A percentile compares a stretch with the other conserved stretches of the same genome.
phyloP scores from a whole-genome alignment of 2,113 vertebrate species.

The Petaurus breviceps region DNA sequence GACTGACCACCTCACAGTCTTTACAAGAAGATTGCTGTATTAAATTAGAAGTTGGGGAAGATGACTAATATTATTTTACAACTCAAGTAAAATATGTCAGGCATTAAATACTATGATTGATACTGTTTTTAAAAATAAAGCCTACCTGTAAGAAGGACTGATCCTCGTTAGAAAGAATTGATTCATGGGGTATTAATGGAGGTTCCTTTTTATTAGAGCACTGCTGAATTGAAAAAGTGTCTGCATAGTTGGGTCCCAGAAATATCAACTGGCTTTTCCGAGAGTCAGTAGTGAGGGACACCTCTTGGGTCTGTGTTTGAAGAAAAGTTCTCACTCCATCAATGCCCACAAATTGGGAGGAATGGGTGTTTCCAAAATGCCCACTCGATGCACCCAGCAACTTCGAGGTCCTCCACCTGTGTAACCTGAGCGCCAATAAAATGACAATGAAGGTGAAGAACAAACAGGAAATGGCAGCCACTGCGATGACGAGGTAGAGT shows the following conservation, averaged over 20 bases:
- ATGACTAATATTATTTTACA: neutral
- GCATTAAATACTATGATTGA: neutral
- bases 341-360: conserved; percentile 74
- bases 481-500: conserved; percentile 57
- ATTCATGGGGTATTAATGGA: conserved; percentile 57
- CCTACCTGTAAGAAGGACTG: neutral
- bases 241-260: conserved; percentile 54
- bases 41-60: neutral
- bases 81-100: neutral
- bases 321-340: conserved; percentile 75
- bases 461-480: conserved; percentile 77
- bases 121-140: neutral
- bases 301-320: conserved; percentile 74
- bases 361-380: neutral
- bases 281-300: conserved; percentile 69
- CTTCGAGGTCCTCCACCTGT: conserved; percentile 51
- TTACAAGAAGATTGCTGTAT: neutral
- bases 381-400: conserved; percentile 28
- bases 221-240: conserved; percentile 63
- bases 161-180: neutral
- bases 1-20: neutral
- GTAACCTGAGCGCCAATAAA: conserved; percentile 63
- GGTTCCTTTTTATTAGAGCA: conserved; percentile 67
- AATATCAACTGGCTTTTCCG: conserved; percentile 70
- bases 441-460: conserved; percentile 80